Percentiles rank a stretch among this genome's conserved stretches.
phyloP scores from a whole-genome alignment of 2,113 vertebrate genomes.

The Phylloscopus trochiloides region DNA sequence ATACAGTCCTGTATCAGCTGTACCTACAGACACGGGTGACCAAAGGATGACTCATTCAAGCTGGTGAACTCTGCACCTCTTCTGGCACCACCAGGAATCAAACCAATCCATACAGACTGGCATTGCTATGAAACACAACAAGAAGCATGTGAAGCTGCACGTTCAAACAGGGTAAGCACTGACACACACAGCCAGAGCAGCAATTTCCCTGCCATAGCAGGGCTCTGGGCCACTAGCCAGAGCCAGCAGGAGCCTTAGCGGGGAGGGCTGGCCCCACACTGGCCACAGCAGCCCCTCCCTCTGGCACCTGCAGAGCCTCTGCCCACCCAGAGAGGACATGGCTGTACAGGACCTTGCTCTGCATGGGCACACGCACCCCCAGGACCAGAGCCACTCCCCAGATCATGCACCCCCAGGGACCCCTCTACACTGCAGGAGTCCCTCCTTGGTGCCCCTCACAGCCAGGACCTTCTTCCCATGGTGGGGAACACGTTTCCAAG shows the following conservation, averaged over 20 bases:
- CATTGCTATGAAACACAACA: fast-evolving
- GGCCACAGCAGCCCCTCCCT: not conserved
- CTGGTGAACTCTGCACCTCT: not conserved
- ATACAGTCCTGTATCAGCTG: not conserved
- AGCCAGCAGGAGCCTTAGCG: not conserved
- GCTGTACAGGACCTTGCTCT: fast-evolving
- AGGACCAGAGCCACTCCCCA: not conserved
- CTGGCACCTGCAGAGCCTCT: not conserved
- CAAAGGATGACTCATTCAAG: not conserved
- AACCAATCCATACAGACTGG: not conserved
- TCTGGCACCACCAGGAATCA: not conserved
- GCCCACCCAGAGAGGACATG: fast-evolving
- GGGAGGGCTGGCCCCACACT: fast-evolving
- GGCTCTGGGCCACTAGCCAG: fast-evolving
- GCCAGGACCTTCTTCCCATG: fast-evolving
- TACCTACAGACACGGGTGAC: not conserved
- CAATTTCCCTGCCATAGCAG: not conserved
- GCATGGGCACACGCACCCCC: fast-evolving
- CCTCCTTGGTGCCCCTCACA: not conserved
- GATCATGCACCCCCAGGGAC: not conserved
- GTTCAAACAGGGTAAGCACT: fast-evolving
- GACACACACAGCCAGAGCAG: fast-evolving
- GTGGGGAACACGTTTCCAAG: fast-evolving
- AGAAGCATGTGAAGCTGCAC: not conserved
- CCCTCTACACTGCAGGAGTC: not conserved